Evolutionary conservation across 2,113 vertebrate genomes (phyloP).

Genomic region (Nycticryphes semicollaris): DNA sequence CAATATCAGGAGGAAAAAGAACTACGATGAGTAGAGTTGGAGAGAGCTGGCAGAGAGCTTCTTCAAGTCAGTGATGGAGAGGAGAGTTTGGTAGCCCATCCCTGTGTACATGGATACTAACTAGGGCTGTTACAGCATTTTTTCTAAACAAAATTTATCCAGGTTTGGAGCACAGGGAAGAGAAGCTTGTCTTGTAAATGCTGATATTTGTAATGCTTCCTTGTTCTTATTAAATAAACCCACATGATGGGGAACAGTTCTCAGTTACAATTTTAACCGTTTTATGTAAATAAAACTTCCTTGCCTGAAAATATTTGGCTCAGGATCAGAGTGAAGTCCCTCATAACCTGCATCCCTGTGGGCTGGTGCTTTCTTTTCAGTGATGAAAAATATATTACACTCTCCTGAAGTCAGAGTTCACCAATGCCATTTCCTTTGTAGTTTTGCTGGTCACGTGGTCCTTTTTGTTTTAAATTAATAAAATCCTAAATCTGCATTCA

Average conservation of each 20-base stretch:
- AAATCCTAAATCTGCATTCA: constrained; percentile 69
- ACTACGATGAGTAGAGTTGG: background rate
- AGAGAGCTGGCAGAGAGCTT: background rate
- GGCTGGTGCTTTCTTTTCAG: constrained; percentile 66
- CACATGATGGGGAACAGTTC: constrained; percentile 41
- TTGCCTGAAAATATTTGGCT: constrained; percentile 71
- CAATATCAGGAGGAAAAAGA: background rate
- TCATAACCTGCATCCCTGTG: constrained; percentile 72
- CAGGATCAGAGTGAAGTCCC: constrained; percentile 70
- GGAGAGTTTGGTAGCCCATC: background rate
- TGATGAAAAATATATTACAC: constrained; percentile 71
- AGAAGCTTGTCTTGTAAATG: constrained; percentile 36
- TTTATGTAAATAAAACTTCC: constrained; percentile 73
- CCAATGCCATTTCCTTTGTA: constrained; percentile 74
- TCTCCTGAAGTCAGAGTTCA: constrained; percentile 66
- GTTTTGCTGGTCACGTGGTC: constrained; percentile 60
- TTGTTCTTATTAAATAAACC: constrained; percentile 52
- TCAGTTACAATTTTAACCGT: constrained; percentile 58
- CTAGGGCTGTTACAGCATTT: background rate
- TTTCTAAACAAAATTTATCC: background rate
- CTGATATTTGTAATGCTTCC: constrained; percentile 31
- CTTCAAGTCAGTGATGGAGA: background rate
- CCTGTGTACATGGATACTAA: background rate
- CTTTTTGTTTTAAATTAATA: constrained; percentile 75
- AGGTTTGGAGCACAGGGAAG: background rate